phyloP scores from a whole-genome alignment of 1,140 invertebrate genomes.

The Drosophila tsacasi region DNA sequence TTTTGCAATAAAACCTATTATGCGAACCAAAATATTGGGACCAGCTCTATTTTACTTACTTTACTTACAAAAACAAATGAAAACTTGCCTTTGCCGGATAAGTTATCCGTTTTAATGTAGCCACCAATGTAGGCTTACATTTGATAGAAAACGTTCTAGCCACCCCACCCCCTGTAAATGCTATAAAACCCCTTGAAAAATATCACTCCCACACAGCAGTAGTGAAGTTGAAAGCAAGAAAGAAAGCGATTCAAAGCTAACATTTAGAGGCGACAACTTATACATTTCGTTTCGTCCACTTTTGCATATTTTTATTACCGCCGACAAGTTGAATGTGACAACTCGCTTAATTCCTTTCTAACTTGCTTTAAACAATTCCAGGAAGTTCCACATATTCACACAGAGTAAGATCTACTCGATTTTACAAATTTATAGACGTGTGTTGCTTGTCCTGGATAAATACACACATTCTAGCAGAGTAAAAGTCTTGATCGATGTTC shows the following conservation, averaged over 20 bases:
- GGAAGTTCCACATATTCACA: conserved; percentile 13
- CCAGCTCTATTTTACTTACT: conserved; percentile 73
- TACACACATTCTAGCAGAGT: not conserved
- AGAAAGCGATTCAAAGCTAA: not conserved
- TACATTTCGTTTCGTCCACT: not conserved
- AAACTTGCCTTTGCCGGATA: not conserved
- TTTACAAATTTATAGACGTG: conserved; percentile 2
- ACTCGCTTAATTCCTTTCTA: not conserved
- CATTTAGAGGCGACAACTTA: not conserved
- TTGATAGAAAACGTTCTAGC: not conserved
- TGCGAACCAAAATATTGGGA: conserved; percentile 66
- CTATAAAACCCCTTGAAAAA: not conserved
- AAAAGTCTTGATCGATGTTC: not conserved
- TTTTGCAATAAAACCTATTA: conserved; percentile 85
- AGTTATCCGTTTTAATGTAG: conserved; percentile 2
- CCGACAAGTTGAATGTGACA: not conserved
- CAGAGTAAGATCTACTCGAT: not conserved
- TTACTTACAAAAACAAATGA: conserved; percentile 42
- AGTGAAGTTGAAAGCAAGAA: conserved; percentile 16
- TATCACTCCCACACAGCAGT: not conserved
- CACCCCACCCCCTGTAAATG: not conserved
- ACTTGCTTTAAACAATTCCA: conserved; percentile 28
- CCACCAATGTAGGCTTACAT: no score
- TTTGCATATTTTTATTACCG: not conserved
- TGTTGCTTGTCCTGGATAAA: not conserved